Base-by-base conservation (phyloP, 2,797 vertebrate species). In the Pipistrellus pipistrellus region DNA sequence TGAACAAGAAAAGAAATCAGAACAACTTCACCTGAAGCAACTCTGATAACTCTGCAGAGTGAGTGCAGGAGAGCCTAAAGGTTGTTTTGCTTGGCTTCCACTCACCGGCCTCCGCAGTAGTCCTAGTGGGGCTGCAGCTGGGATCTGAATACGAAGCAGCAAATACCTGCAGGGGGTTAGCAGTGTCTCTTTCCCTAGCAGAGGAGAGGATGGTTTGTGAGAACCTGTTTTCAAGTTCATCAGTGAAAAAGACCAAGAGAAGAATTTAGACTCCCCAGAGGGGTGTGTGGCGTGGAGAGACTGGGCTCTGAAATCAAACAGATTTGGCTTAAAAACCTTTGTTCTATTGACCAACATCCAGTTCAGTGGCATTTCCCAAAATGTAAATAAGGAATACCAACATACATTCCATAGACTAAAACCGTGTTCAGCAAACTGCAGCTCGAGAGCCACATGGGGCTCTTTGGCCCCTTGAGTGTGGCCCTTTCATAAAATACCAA, bases 1-100 rank as follows among this genome's bases (percentile, higher is more conserved):
- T 91, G 82, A 72, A 82, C 90, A 87, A 88, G 35, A 35, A 86
- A 81, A 90, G 12, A 30, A 62, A 7, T 62, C 35, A 90, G 77
- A 81, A 59, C 8, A 6, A 53, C 9, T 68, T 84, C 20, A 14
- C 44, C 57, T 17, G 20, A 4, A 13, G 41, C 93, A 71, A 57
- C 30, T 64, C 48, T 88, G 57, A 62, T 68, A 86, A 81, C 21
- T 72, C 46, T 64, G 46, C 59, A 48, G 64, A 69, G 84, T 18
- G n/a, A 85, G 27, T 53, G 7, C n/a, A 80, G 41, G 53, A 76
- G n/a, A 68, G 9, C 55, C 30, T 85, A 6, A 66, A 53, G 32
- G n/a, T 87, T 23, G 17, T 90, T 73, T 68, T 11, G 3, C 30
- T 85, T 80, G 78, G 77, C 75, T 82, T 62, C 78, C 6, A 41